Conservation (phyloP, 2,113 vertebrate species). For the Pterocles gutturalis region DNA sequence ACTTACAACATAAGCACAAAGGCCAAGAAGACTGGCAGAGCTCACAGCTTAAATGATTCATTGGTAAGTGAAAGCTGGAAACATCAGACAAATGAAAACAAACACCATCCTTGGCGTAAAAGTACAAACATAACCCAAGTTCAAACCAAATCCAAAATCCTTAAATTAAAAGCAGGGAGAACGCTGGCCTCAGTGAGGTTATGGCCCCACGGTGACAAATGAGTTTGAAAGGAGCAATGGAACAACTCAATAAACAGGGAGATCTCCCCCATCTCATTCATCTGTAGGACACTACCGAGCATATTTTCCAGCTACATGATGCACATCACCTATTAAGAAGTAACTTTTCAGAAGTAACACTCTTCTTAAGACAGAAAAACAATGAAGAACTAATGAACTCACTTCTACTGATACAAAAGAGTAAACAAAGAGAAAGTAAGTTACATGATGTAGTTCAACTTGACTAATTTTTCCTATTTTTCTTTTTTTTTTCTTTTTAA, state of each 20-base stretch:
- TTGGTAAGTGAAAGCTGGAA: background rate
- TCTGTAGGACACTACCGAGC: background rate
- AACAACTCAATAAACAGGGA: background rate
- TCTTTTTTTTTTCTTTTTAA: background rate
- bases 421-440: background rate
- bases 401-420: background rate
- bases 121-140: background rate
- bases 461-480: background rate
- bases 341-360: background rate
- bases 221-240: background rate
- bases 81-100: background rate
- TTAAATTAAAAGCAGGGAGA: background rate
- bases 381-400: background rate
- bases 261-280: background rate
- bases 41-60: background rate
- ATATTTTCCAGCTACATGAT: background rate
- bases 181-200: background rate
- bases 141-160: background rate
- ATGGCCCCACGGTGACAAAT: background rate
- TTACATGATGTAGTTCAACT: background rate
- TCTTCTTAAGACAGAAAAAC: background rate
- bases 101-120: rapidly evolving
- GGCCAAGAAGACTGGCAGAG: background rate
- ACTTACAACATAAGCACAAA: background rate
- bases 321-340: background rate